Conservation (phyloP, 2,797 vertebrate species). For the Siniperca scherzeri region DNA sequence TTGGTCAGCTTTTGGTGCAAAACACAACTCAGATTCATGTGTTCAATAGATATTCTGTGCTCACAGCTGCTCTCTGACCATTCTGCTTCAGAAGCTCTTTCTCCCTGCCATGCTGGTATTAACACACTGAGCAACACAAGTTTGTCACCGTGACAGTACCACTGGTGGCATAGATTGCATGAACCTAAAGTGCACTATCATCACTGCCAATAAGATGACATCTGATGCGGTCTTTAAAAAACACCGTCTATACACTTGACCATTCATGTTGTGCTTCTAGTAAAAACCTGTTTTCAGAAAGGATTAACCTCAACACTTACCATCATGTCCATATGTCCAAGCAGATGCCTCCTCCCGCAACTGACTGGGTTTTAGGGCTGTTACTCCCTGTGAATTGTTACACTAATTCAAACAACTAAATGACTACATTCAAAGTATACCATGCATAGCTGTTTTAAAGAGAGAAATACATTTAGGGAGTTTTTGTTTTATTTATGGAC, state of each 20-base stretch:
- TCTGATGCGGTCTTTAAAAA: too few relatives aligned
- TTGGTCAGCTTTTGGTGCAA: neutral
- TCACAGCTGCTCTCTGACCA: neutral
- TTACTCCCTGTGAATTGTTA: neutral
- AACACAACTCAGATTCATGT: neutral
- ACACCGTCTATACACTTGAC: too few relatives aligned
- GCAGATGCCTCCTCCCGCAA: neutral
- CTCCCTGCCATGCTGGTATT: too few relatives aligned
- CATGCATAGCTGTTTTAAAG: neutral
- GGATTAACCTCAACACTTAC: neutral
- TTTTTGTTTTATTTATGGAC: too few relatives aligned
- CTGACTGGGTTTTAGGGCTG: neutral
- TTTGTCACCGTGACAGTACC: neutral
- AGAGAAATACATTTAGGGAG: neutral
- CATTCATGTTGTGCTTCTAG: too few relatives aligned
- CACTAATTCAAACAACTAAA: neutral
- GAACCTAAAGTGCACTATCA: neutral
- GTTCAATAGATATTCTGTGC: neutral
- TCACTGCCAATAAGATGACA: neutral
- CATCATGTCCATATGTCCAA: neutral
- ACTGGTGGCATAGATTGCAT: neutral
- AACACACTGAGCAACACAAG: too few relatives aligned
- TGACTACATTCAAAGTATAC: neutral
- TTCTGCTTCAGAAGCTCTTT: too few relatives aligned
- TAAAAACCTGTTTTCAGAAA: too few relatives aligned